Base-by-base conservation (phyloP, 30 jellyfish, hydroid and myxozoan species). In the Cassiopea xamachana region DNA sequence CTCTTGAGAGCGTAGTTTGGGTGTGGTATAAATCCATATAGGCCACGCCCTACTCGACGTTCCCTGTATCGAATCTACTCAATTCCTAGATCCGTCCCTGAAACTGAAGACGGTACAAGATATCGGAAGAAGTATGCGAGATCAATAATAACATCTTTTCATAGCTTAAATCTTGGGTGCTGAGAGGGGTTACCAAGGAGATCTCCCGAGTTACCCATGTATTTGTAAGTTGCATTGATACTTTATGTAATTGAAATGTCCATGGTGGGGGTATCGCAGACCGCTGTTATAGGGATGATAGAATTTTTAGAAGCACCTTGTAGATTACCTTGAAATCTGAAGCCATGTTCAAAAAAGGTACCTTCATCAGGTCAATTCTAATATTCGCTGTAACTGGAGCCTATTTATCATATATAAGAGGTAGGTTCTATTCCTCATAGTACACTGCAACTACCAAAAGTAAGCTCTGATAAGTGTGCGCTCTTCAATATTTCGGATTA, bases 141-240 rank as follows among this genome's bases (percentile, higher is more conserved):
- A 27, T 0, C 39, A 27, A 27, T 27, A 27, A 27, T 27, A 27
- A 27, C 39, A 27, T 27, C 39, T 27, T 27, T 27, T 27, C 39
- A 27, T 27, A 27, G 39, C 0, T 27, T 27, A 27, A 27, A 27
- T 27, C 39, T 27, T 27, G 85, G 85, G 85, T 60, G 85, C 85
- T 76, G 47, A 76, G 85, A 76, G 85, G 85, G 69, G 47, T 76
- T 60, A 46, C 85, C 64, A 55, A 55, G 64, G 64, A 55, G 64
- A 55, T 55, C 64, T 3, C 64, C 85, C 46, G 85, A 76, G 85
- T 76, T 60, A 50, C 67, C 83, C 83, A 73, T n/a, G 83, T 60
- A 7, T 16, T 60, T 9, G 16, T 9, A 16, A 16, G 71, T 7
- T 7, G 71, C 71, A 27, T 27, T 60, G 71, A 60, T 60, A 16